Conservation (phyloP, 2,113 vertebrate genomes). For the Camarhynchus parvulus region DNA sequence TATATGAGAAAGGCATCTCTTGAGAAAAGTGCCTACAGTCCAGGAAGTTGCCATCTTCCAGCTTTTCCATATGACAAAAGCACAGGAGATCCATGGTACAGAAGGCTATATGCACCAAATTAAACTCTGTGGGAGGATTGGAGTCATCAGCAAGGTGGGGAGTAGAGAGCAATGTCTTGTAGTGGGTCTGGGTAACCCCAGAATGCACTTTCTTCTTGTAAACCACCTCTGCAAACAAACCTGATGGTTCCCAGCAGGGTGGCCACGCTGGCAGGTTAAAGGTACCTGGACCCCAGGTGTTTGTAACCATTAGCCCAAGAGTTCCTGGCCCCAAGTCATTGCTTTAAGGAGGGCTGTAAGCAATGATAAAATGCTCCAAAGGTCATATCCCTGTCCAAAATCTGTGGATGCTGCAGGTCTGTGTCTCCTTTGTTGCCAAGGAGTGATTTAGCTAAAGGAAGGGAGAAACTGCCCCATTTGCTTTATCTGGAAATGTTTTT, state of each 20-base stretch:
- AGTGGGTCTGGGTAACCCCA: neutral
- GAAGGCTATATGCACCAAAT: neutral
- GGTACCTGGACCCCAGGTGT: fast-evolving
- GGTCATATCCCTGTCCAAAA: neutral
- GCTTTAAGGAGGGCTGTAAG: neutral
- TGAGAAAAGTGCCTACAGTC: neutral
- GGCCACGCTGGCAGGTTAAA: neutral
- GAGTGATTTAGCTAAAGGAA: neutral
- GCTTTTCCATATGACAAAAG: neutral
- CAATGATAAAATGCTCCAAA: neutral
- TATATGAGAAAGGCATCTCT: neutral
- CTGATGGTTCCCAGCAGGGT: neutral
- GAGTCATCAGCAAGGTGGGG: neutral
- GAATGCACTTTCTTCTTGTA: neutral
- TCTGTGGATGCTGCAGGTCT: neutral
- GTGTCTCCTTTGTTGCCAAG: neutral
- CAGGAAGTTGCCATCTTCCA: neutral
- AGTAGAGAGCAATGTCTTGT: fast-evolving
- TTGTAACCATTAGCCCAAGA: neutral
- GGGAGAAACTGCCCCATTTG: neutral
- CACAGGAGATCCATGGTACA: neutral
- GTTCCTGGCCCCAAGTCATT: neutral
- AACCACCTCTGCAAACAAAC: neutral
- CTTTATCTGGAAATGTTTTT: neutral
- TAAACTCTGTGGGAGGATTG: neutral